phyloP scores from a whole-genome alignment of 2,113 vertebrate species.

The Amazona vittata region DNA sequence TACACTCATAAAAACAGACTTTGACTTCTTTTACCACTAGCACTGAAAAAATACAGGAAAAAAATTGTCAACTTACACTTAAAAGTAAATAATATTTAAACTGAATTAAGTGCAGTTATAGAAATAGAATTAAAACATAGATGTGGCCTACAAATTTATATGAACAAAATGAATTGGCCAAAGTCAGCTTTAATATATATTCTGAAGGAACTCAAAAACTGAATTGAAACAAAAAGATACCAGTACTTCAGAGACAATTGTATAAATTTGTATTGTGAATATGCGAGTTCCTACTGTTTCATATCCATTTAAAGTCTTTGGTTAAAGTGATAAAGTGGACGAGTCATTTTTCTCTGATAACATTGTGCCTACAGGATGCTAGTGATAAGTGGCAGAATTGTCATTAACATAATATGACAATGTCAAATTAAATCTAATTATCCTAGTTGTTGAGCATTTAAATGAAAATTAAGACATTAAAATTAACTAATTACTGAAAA shows the following conservation, averaged over 20 bases:
- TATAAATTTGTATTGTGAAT: slow-evolving; percentile 34
- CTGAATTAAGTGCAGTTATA: neutral
- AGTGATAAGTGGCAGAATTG: slow-evolving; percentile 76
- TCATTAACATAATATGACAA: slow-evolving; percentile 80
- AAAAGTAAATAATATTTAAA: neutral
- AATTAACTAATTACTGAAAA: slow-evolving; percentile 86
- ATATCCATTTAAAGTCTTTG: slow-evolving; percentile 23
- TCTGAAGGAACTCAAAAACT: neutral
- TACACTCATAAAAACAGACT: neutral
- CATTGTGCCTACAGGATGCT: slow-evolving; percentile 65
- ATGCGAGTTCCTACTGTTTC: slow-evolving; percentile 27
- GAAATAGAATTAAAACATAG: neutral
- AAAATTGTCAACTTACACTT: fast-evolving
- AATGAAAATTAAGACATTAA: slow-evolving; percentile 88
- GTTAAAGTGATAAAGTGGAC: slow-evolving; percentile 69
- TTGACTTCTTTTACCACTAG: neutral
- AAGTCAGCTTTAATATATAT: neutral
- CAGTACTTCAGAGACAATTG: neutral
- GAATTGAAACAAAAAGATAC: neutral
- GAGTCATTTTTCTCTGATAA: slow-evolving; percentile 74
- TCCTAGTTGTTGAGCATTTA: slow-evolving; percentile 84
- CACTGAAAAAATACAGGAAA: neutral
- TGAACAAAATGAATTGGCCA: neutral
- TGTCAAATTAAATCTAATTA: slow-evolving; percentile 90
- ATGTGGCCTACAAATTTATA: neutral